Evolutionary conservation across 2,113 vertebrate genomes (phyloP), one percentile per base, ranked within the genome.

Genomic region (rat (Rattus norvegicus)): DNA sequence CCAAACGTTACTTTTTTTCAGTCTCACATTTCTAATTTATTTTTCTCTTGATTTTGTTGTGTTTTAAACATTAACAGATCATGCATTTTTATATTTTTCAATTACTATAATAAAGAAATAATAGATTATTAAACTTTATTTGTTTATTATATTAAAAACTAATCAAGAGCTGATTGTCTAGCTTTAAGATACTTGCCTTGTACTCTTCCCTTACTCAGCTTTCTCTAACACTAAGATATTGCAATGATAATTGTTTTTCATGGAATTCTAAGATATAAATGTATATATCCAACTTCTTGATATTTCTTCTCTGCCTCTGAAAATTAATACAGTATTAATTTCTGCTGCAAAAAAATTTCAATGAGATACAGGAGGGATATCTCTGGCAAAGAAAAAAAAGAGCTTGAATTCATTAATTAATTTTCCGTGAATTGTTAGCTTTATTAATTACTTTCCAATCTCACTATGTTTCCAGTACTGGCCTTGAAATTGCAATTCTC

Each of bases 351-450:
- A 97, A 88, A 43, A 20, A 12, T 90, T 92, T 84, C 52, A 75
- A 13, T 94, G 89, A 96, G 56, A 85, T 79, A 92, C 49, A 95
- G 43, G 80, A 92, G 91, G 36, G 6, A 85, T 88, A 39, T 91
- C 92, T 92, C 61, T 88, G 19, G 33, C 5, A 59, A 33, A 93
- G n/a, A 76, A 72, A 88, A 4, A 80, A 93, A 59, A 33, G 24
- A 87, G 93, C 59, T 85, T 86, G 79, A 88, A 89, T 56, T 96
- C 70, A 95, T 96, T 93, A 91, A 92, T 87, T 90, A 70, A 30
- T 95, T 96, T 94, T 94, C 84, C 79, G 30, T 49, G 11, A 96
- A 39, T 81, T 94, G 73, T 39, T 63, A 84, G 69, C 16, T 91
- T 79, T 69, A 80, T 81, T 91, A 88, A 59, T 52, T 84, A 28